phyloP scores from a whole-genome alignment of 1,140 invertebrate genomes.

The Panagrolaimus sp. region DNA sequence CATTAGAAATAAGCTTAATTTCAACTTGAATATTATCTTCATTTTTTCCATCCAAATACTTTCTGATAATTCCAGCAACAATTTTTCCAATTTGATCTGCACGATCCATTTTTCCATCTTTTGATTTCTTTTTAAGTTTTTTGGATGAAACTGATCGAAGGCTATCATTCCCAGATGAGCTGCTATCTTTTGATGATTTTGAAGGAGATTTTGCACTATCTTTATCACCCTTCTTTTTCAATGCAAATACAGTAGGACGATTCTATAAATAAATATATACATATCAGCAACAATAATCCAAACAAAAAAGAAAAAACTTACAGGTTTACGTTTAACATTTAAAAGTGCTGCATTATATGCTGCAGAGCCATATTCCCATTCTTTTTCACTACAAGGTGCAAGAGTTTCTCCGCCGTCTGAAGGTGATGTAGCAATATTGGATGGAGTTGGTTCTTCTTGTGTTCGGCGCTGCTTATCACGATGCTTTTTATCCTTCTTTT shows the following conservation, averaged over 20 bases:
- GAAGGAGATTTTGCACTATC: not conserved
- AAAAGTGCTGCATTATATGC: not conserved
- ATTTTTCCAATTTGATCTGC: constrained; percentile 5
- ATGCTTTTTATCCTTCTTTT: too few relatives aligned
- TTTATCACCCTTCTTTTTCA: not conserved
- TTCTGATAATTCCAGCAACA: not conserved
- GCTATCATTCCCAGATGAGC: not conserved
- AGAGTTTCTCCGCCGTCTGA: not conserved
- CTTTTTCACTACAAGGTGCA: not conserved
- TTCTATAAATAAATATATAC: not conserved
- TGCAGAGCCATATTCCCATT: not conserved
- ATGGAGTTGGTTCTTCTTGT: too few relatives aligned
- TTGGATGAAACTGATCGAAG: not conserved
- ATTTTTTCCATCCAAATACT: not conserved
- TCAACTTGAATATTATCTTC: not conserved
- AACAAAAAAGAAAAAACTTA: constrained; percentile 11
- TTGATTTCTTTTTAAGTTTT: not conserved
- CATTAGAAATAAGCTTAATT: not conserved
- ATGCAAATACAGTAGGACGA: not conserved
- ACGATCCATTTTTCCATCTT: not conserved
- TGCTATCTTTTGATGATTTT: not conserved
- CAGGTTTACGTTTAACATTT: constrained; percentile 4
- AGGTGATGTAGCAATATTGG: too few relatives aligned
- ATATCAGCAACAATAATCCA: too few relatives aligned
- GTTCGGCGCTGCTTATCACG: too few relatives aligned